Conservation (phyloP, 2,113 vertebrate genomes). For the Spermophilus dauricus region DNA sequence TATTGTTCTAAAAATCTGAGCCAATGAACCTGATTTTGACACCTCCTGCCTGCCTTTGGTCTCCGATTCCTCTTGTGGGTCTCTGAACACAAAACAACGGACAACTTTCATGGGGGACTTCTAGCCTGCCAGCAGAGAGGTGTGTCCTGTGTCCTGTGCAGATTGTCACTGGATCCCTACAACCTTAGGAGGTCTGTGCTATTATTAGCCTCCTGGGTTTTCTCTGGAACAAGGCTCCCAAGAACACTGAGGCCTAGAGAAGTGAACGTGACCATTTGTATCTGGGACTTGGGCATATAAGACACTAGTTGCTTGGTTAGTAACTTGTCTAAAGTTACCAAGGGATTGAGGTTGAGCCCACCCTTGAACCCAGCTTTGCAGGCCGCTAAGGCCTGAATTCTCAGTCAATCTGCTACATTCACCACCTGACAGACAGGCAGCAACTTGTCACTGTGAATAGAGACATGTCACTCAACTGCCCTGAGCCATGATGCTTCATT, state of each 20-base stretch:
- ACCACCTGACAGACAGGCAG: neutral
- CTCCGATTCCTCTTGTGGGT: neutral
- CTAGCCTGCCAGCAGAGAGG: neutral
- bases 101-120: neutral
- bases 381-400: neutral
- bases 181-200: neutral
- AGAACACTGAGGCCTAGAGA: neutral
- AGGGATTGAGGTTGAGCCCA: neutral
- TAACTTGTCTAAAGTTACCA: neutral
- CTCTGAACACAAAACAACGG: slow-evolving; percentile 23
- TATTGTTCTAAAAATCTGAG: slow-evolving; percentile 25
- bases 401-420: neutral
- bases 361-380: neutral
- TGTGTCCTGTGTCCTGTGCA: neutral
- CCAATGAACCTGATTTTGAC: slow-evolving; percentile 43
- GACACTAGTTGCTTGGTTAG: no score
- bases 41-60: slow-evolving; percentile 25
- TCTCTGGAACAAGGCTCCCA: neutral
- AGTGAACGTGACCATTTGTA: neutral
- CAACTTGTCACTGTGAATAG: neutral
- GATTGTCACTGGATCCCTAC: neutral
- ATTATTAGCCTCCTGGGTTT: slow-evolving; percentile 15
- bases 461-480: neutral
- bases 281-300: no score
- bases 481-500: neutral